Conservation (phyloP, 2,113 vertebrate genomes). For the Lepus timidus region DNA sequence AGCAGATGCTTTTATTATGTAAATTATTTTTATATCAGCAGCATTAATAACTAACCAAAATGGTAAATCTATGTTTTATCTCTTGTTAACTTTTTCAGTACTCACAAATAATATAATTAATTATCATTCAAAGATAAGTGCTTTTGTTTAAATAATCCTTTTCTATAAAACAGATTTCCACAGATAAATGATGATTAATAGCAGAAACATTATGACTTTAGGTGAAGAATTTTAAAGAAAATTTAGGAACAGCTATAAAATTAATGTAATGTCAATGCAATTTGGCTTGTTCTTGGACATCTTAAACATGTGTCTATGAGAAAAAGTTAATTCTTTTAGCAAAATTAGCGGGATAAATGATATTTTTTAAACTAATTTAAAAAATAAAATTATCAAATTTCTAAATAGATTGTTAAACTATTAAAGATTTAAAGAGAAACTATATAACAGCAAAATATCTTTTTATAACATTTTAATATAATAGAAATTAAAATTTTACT, state of each 20-base stretch:
- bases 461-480: slow-evolving; percentile 33
- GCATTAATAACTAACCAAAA: background rate
- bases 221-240: background rate
- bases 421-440: background rate
- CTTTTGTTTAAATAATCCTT: background rate
- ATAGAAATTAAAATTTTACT: slow-evolving; percentile 27
- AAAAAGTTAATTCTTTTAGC: slow-evolving; percentile 43
- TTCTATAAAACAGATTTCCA: background rate
- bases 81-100: background rate
- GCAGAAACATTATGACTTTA: background rate
- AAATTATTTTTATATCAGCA: background rate
- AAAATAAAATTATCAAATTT: background rate
- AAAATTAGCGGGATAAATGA: slow-evolving; percentile 2
- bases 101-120: background rate
- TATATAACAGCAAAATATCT: slow-evolving; percentile 46
- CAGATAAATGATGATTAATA: background rate
- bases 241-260: background rate
- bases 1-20: background rate
- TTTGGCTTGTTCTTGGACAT: background rate
- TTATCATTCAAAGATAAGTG: background rate
- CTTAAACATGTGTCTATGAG: slow-evolving; percentile 12
- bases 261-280: background rate
- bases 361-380: slow-evolving; percentile 43
- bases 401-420: background rate
- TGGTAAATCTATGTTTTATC: background rate